Conservation (phyloP, 2,888 invertebrate genomes). For the Epicampocera succincta region DNA sequence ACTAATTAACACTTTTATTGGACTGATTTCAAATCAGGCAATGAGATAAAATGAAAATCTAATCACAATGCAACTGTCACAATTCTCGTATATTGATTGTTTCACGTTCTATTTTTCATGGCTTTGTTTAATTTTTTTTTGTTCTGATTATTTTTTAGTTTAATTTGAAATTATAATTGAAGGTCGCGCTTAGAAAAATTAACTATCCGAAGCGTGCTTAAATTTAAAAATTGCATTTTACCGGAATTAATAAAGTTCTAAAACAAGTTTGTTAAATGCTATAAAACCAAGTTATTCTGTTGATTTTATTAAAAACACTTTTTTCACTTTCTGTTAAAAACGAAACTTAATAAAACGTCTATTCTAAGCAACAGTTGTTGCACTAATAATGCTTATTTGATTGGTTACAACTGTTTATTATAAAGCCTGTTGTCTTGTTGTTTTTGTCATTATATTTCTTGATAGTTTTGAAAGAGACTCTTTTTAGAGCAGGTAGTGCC, state of each 20-base stretch:
- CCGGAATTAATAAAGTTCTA: constrained; percentile 31
- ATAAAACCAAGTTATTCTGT: neutral
- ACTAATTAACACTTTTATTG: constrained; percentile 15
- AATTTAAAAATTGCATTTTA: constrained; percentile 43
- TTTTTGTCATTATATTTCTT: constrained; percentile 29
- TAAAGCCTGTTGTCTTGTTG: constrained; percentile 42
- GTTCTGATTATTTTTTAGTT: constrained; percentile 22
- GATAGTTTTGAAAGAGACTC: constrained; percentile 43
- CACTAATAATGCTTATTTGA: constrained; percentile 58
- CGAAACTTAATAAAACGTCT: constrained; percentile 49
- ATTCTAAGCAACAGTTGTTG: constrained; percentile 64
- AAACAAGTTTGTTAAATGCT: neutral
- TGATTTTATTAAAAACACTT: constrained; percentile 21
- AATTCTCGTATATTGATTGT: neutral
- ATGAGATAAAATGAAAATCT: constrained; percentile 2
- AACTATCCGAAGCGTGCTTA: constrained; percentile 17
- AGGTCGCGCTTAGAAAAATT: constrained; percentile 12
- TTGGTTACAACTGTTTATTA: constrained; percentile 56
- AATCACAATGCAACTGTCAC: constrained; percentile 17
- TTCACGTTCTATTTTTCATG: neutral
- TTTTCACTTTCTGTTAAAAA: constrained; percentile 16
- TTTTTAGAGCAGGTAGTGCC: constrained; percentile 19
- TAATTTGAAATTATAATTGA: constrained; percentile 12
- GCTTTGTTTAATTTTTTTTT: neutral
- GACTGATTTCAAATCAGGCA: neutral